Conservation (phyloP, 2,113 vertebrate genomes). For the Lycaon pictus region DNA sequence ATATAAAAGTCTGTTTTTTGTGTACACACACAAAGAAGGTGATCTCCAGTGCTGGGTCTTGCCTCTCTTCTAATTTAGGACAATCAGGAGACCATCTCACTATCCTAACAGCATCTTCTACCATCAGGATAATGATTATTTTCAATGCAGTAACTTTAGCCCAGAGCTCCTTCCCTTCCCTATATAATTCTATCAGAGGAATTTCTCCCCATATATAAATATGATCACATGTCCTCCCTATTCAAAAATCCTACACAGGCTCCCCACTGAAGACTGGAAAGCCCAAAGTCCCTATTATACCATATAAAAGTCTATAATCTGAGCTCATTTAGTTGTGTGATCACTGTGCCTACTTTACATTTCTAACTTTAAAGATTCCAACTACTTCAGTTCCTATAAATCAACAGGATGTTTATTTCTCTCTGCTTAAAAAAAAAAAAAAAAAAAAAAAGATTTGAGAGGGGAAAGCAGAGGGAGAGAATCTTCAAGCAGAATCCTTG, state of each 20-base stretch:
- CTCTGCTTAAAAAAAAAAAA: background rate
- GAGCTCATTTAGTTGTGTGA: background rate
- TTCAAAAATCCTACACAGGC: background rate
- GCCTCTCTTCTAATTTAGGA: background rate
- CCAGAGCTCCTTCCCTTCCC: background rate
- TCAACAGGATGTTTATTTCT: background rate
- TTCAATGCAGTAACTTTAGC: background rate
- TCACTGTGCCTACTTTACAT: background rate
- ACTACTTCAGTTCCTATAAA: background rate
- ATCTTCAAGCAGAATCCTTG: background rate
- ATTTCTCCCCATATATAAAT: background rate
- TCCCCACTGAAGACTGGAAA: background rate
- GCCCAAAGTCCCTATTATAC: background rate
- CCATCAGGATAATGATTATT: background rate
- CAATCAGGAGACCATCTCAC: background rate
- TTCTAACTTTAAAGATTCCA: background rate
- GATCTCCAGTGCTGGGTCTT: background rate
- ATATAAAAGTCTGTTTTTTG: background rate
- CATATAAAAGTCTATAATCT: background rate
- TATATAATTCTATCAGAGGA: background rate
- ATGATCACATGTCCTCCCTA: background rate
- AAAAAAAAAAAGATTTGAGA: too few relatives aligned
- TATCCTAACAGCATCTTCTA: background rate
- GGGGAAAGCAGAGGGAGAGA: background rate
- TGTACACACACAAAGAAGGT: background rate